Evolutionary conservation across 2,797 vertebrate genomes (phyloP).

Genomic region (Gobionotothen gibberifrons): DNA sequence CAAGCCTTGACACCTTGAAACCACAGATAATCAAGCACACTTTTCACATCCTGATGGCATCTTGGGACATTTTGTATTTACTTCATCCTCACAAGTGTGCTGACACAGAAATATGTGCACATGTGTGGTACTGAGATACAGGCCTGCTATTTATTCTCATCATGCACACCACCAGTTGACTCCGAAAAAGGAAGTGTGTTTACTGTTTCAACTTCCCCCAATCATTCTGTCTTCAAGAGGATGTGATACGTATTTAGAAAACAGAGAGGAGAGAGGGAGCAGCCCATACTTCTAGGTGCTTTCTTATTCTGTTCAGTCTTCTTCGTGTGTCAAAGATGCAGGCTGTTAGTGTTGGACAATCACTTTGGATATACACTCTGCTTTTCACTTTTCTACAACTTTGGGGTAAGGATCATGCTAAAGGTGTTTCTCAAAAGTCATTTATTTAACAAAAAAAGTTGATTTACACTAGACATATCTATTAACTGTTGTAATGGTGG

Average conservation of each 20-base stretch:
- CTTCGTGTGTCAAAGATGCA: constrained; percentile 64
- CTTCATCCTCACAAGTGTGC: neutral
- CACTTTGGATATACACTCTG: constrained; percentile 55
- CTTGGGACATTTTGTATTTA: neutral
- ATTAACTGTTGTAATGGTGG: neutral
- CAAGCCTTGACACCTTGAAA: neutral
- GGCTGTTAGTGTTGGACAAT: constrained; percentile 30
- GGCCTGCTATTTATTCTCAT: constrained; percentile 41
- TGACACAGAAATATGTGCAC: neutral
- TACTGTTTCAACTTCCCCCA: constrained; percentile 64
- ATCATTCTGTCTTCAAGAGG: constrained; percentile 62
- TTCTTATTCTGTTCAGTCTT: constrained; percentile 26
- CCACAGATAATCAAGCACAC: neutral
- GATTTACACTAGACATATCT: neutral
- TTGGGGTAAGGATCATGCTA: constrained; percentile 57
- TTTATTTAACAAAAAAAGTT: neutral
- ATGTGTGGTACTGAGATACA: neutral
- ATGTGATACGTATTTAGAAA: constrained; percentile 69
- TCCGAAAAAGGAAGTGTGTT: constrained; percentile 76
- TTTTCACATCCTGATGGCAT: neutral
- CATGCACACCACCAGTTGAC: constrained; percentile 6
- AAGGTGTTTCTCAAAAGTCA: neutral
- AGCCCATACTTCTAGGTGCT: constrained; percentile 8
- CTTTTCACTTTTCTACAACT: constrained; percentile 51
- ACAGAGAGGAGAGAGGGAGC: constrained; percentile 35